Evolutionary conservation across 2,888 invertebrate genomes (phyloP).

Genomic region (Lottia scabra): DNA sequence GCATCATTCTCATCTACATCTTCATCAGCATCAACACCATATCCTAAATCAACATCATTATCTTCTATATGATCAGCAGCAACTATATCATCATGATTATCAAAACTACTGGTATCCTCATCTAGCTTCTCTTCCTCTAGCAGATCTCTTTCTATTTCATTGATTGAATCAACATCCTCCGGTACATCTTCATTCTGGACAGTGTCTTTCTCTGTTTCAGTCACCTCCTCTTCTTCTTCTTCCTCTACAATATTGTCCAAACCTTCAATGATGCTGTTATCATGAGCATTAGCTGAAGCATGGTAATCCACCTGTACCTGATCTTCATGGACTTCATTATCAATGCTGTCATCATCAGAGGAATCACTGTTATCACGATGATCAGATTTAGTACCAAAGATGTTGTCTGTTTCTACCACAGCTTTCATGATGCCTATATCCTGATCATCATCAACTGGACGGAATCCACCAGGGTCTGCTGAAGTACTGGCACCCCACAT

Average conservation of each 20-base stretch:
- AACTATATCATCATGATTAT: constrained; percentile 7
- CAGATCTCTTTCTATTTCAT: not conserved
- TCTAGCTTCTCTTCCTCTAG: constrained; percentile 11
- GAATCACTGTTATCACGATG: constrained; percentile 13
- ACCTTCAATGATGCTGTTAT: constrained; percentile 11
- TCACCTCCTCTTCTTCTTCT: constrained; percentile 1
- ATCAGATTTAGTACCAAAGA: not conserved
- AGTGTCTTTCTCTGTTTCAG: constrained; percentile 11
- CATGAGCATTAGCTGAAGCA: constrained; percentile 3
- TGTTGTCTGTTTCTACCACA: constrained; percentile 17
- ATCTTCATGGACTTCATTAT: constrained; percentile 19
- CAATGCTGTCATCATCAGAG: constrained; percentile 10
- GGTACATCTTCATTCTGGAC: constrained; percentile 10
- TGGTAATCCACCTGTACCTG: constrained; percentile 9
- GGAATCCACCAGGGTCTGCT: not conserved
- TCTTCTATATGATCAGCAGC: constrained; percentile 24
- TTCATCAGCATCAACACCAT: constrained; percentile 28
- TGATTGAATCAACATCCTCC: not conserved
- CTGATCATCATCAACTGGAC: constrained; percentile 12
- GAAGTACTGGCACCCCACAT: constrained; percentile 7
- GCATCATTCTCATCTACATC: constrained; percentile 27
- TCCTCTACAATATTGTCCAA: constrained; percentile 12
- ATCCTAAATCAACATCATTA: constrained; percentile 29
- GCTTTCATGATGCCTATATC: constrained; percentile 18
- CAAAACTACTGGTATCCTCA: constrained; percentile 6